Conservation (phyloP, 2,888 invertebrate species). For the Mesoligia furuncula region DNA sequence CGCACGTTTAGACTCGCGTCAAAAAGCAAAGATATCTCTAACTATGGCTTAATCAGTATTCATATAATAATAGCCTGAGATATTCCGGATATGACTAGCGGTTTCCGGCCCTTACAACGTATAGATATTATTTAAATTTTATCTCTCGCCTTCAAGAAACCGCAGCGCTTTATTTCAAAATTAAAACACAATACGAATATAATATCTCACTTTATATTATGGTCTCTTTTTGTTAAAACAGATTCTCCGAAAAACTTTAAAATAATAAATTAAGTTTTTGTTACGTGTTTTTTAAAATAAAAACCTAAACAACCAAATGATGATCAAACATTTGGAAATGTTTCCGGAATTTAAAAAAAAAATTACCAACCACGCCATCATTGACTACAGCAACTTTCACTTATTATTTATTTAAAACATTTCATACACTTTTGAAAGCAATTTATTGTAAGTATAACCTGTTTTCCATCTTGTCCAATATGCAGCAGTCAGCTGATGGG, state of each 20-base stretch:
- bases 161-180: constrained; percentile 38
- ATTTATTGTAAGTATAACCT: background rate
- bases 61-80: constrained; percentile 73
- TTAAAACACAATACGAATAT: constrained; percentile 5
- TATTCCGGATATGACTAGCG: constrained; percentile 75
- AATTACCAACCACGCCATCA: background rate
- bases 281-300: no score
- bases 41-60: constrained; percentile 74
- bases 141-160: constrained; percentile 66
- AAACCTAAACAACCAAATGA: no score
- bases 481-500: background rate
- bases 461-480: background rate
- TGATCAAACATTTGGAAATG: no score
- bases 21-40: constrained; percentile 56
- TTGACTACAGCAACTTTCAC: background rate
- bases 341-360: no score
- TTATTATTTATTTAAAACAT: background rate
- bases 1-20: constrained; percentile 33
- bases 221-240: background rate
- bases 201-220: background rate
- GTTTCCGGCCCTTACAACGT: constrained; percentile 72
- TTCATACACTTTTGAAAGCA: background rate
- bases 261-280: background rate
- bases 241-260: background rate
- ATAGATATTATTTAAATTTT: constrained; percentile 73